phyloP scores from a whole-genome alignment of 2,888 invertebrate genomes.

The Coecobrya sp. region DNA sequence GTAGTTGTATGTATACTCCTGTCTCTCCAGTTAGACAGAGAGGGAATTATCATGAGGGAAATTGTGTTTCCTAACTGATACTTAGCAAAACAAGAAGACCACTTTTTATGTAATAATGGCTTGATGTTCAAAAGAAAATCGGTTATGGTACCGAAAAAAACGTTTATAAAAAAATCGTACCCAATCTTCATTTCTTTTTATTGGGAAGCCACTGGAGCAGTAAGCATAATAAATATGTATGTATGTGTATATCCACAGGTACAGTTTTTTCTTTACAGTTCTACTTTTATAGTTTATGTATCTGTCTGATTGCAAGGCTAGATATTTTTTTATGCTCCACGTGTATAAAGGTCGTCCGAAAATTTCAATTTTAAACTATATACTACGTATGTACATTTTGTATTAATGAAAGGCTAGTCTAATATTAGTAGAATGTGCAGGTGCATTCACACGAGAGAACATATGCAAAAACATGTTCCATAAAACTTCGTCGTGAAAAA shows the following conservation, averaged over 20 bases:
- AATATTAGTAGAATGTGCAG: too few relatives aligned
- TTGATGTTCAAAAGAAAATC: conserved; percentile 46
- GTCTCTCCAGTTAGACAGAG: conserved; percentile 13
- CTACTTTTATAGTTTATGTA: too few relatives aligned
- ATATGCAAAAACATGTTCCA: too few relatives aligned
- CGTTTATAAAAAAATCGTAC: conserved; percentile 8
- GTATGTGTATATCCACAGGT: background rate
- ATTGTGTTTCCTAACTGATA: conserved; percentile 62
- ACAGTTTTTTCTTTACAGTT: background rate
- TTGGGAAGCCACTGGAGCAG: background rate
- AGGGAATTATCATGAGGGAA: conserved; percentile 66
- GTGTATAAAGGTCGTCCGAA: too few relatives aligned
- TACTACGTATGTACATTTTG: too few relatives aligned
- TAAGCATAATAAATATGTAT: background rate
- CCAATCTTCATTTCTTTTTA: conserved; percentile 3
- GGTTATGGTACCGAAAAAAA: conserved; percentile 40
- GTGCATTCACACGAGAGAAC: too few relatives aligned
- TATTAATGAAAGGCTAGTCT: too few relatives aligned
- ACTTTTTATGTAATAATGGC: conserved; percentile 31
- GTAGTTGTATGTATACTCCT: too few relatives aligned
- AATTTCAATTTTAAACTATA: too few relatives aligned
- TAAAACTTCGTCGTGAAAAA: too few relatives aligned
- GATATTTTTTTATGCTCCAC: too few relatives aligned
- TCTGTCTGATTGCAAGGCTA: too few relatives aligned
- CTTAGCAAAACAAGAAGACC: conserved; percentile 57